Percentiles rank a stretch among this genome's conserved stretches.
phyloP scores from a whole-genome alignment of 2,797 vertebrate genomes.

The Sorex maritimensis region DNA sequence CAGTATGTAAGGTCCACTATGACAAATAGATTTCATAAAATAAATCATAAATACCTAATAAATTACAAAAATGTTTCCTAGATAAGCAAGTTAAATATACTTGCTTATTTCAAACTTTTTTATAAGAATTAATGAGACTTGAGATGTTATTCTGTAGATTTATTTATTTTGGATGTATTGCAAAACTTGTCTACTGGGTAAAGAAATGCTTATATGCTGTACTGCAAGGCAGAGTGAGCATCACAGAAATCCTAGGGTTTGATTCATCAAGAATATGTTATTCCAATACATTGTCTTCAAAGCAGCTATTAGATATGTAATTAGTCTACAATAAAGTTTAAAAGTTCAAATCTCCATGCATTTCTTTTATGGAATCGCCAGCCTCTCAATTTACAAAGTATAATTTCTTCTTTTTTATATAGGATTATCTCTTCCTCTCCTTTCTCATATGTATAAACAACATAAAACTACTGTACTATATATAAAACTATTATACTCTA shows the following conservation, averaged over 20 bases:
- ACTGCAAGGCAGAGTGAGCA: background rate
- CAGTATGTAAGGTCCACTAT: background rate
- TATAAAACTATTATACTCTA: too few species aligned
- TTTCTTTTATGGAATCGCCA: too few species aligned
- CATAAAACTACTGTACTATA: too few species aligned
- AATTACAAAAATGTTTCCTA: background rate
- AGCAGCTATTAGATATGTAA: background rate
- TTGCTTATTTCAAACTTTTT: constrained; percentile 17
- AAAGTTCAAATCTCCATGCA: too few species aligned
- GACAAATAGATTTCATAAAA: background rate
- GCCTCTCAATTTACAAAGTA: too few species aligned
- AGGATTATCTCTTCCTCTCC: too few species aligned
- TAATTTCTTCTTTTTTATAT: too few species aligned
- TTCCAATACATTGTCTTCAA: background rate
- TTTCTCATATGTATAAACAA: too few species aligned
- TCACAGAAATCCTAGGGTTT: background rate
- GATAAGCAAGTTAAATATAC: background rate
- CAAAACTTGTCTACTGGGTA: background rate
- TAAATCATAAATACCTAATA: background rate
- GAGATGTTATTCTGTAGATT: background rate
- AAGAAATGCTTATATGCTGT: background rate
- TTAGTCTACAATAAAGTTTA: too few species aligned
- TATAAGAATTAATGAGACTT: constrained; percentile 21
- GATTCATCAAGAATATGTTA: background rate
- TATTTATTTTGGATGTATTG: background rate